Evolutionary conservation across 2,797 vertebrate species (phyloP).

Genomic region (Chlorospingus semifuscus): DNA sequence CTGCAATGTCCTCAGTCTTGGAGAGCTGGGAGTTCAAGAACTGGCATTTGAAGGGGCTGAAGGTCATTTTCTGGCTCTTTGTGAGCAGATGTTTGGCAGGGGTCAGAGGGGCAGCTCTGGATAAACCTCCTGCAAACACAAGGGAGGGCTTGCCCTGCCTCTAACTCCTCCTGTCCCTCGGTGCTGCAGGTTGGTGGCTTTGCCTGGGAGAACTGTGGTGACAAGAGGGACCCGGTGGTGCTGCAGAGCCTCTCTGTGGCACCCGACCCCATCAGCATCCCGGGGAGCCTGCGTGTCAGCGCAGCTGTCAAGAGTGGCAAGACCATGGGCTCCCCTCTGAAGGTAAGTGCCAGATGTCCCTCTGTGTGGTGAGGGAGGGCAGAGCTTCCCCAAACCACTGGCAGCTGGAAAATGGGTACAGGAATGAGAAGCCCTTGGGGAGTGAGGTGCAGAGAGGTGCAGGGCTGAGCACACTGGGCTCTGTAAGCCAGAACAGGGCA

Average conservation of each 20-base stretch:
- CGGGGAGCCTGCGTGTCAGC: conserved; percentile 57
- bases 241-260: conserved; percentile 67
- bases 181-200: conserved; percentile 57
- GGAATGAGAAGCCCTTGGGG: background rate
- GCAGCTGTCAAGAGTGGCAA: background rate
- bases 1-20: background rate
- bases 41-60: background rate
- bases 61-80: background rate
- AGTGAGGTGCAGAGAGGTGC: accelerated
- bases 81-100: background rate
- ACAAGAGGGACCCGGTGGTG: conserved; percentile 58
- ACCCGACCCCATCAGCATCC: conserved; percentile 72
- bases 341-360: conserved; percentile 34
- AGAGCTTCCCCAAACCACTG: background rate
- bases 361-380: background rate
- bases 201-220: conserved; percentile 76
- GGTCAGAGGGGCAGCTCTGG: background rate
- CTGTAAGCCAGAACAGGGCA: background rate
- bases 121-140: background rate
- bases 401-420: background rate
- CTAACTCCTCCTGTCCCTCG: background rate
- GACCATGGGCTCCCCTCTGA: conserved; percentile 52
- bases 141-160: background rate
- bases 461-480: background rate
- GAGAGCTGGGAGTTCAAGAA: background rate